phyloP scores from a whole-genome alignment of 1,140 invertebrate genomes.

The Copidosoma floridanum region DNA sequence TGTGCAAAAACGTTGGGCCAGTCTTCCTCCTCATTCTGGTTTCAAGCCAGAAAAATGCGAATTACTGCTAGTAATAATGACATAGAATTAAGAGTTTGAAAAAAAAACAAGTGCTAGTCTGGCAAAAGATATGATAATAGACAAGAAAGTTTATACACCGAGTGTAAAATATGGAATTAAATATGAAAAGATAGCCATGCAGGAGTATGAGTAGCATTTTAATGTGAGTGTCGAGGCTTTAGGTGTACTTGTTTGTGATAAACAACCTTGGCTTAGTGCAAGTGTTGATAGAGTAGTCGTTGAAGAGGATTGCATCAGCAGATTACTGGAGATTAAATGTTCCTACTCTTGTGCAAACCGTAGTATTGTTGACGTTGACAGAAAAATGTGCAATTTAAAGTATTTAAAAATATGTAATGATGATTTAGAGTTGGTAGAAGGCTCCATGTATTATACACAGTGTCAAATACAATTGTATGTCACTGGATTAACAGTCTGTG shows the following conservation, averaged over 20 bases:
- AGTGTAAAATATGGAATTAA: not conserved
- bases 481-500: constrained; percentile 31
- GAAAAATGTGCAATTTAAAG: constrained; percentile 29
- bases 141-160: too few relatives aligned
- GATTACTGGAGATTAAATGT: constrained; percentile 34
- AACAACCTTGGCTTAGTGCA: not conserved
- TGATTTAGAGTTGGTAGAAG: too few relatives aligned
- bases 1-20: too few relatives aligned
- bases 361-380: constrained; percentile 19
- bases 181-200: not conserved
- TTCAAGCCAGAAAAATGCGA: too few relatives aligned
- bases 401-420: constrained; percentile 17
- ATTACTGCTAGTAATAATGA: too few relatives aligned
- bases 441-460: constrained; percentile 35
- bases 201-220: not conserved
- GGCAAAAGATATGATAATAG: too few relatives aligned
- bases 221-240: not conserved
- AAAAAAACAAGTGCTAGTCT: too few relatives aligned
- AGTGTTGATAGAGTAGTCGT: constrained; percentile 31
- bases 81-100: too few relatives aligned
- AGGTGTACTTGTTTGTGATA: not conserved
- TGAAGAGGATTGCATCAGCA: constrained; percentile 26
- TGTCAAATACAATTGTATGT: constrained; percentile 39
- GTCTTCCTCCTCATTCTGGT: too few relatives aligned
- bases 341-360: constrained; percentile 21